Base-by-base conservation (phyloP, 2,113 vertebrate genomes). In the Lota lota region DNA sequence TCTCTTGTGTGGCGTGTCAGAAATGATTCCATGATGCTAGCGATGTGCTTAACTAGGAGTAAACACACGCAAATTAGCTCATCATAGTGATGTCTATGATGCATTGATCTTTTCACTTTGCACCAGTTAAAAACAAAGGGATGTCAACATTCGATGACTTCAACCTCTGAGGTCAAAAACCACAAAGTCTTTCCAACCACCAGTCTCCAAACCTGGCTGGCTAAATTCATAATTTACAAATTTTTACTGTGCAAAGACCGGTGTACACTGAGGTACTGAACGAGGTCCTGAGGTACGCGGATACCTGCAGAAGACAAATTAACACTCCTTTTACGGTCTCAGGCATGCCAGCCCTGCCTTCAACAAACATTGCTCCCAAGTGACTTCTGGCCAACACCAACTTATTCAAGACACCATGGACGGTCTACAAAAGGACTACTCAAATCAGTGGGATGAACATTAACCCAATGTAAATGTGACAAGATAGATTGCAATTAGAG, bases 311-410 rank as follows among this genome's bases (percentile, higher is more conserved):
- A 64, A 75, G 61, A 79, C 64, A 20, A 53, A 68, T 66, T 67
- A 64, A 77, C 81, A 81, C 85, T 80, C 85, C 87, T 84, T 80
- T 59, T 50, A 66, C 83, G 78, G 87, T 88, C 81, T 81, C 77
- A 8, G 40, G 7, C 28, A 74, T 69, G 76, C 68, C 77, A 76
- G 77, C 77, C 80, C 75, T 80, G 66, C 90, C 90, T 88, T 91
- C 24, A 51, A 79, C 83, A 90, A 89, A 90, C 84, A 88, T 61
- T 11, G 69, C 40, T 64, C 19, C 47, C 81, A 77, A 74, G 82
- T 66, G 60, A 79, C 73, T 73, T 79, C 63, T 66, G 66, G 70
- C 61, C 21, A 70, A 61, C 64, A 78, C 71, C 59, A 67, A 22
- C 69, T 68, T n/a, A 75, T 21, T 50, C 22, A 70, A 28, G 70